These are phyloP conservation scores for Corvus moneduloides DNA, from an alignment of 2,113 vertebrate genomes.

Conservation along the genomic window DNA sequence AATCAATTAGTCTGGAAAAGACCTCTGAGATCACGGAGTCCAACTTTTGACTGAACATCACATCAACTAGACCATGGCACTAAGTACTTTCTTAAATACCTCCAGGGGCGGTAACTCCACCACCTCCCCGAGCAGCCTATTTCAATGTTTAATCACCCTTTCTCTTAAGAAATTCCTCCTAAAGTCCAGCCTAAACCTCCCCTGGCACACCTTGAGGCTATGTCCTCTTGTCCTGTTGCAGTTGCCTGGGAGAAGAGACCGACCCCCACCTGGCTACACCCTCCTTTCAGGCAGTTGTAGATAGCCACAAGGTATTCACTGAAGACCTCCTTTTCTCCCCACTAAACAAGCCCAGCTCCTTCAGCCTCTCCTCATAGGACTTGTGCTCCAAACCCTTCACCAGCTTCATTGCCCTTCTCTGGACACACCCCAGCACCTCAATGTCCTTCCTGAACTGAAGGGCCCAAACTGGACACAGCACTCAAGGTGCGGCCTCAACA, in stretches of 20 bases:
- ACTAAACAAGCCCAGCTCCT: background rate
- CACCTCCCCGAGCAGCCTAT: no score
- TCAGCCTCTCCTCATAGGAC: fast-evolving
- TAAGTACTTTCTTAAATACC: background rate
- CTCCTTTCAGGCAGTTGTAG: background rate
- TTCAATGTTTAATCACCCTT: background rate
- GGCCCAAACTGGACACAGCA: background rate
- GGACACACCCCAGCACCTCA: background rate
- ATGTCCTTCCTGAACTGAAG: background rate
- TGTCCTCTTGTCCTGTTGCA: background rate
- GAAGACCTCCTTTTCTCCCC: background rate
- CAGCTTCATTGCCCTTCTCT: background rate
- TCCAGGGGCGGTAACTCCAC: background rate
- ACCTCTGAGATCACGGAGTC: background rate
- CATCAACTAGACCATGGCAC: no score
- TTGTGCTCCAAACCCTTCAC: background rate
- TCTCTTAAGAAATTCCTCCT: background rate
- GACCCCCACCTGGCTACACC: background rate
- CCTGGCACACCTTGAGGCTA: background rate
- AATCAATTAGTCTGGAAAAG: background rate
- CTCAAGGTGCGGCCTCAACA: background rate
- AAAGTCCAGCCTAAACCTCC: background rate
- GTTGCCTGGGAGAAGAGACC: background rate
- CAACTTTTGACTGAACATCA: background rate
- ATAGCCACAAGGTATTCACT: background rate